A percentile compares a stretch with the other conserved stretches of the same genome.
phyloP scores from a whole-genome alignment of 2,797 vertebrate genomes.

The Pangasius krempfi region DNA sequence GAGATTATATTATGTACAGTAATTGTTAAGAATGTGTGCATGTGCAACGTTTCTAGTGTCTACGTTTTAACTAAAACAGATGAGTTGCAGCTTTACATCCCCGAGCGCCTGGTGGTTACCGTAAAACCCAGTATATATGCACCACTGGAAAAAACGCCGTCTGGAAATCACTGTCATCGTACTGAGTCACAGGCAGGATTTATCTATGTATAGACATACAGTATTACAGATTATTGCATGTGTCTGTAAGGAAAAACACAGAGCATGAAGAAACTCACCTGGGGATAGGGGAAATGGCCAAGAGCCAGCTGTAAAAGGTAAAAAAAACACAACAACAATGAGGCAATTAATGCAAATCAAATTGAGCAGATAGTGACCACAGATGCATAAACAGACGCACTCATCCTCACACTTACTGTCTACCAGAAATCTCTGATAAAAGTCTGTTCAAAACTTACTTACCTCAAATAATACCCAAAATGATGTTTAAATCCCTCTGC shows the following conservation, averaged over 20 bases:
- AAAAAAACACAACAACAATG: not conserved
- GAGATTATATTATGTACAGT: not conserved
- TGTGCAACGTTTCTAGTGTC: not conserved
- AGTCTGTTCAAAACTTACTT: not conserved
- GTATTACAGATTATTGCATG: not conserved
- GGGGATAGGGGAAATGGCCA: conserved; percentile 98
- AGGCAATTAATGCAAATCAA: conserved; percentile 1
- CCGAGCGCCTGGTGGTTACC: not conserved
- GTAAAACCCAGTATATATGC: not conserved
- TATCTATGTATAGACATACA: not conserved
- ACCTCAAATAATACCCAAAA: not conserved
- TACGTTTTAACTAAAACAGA: not conserved
- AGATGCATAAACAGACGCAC: not conserved
- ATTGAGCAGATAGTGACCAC: not conserved
- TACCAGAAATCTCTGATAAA: not conserved
- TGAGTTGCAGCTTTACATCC: not conserved
- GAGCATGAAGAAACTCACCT: conserved; percentile 86
- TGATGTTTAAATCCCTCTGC: conserved; percentile 6
- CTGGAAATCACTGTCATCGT: not conserved
- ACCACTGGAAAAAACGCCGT: not conserved
- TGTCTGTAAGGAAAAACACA: not conserved
- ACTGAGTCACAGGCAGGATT: not conserved
- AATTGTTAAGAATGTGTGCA: not conserved
- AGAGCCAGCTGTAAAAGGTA: conserved; percentile 85
- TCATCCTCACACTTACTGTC: not conserved